A percentile compares a stretch with the other conserved stretches of the same genome.
Conservation (phyloP, 1,140 invertebrate genomes). For the Alviniconcha marisindica region DNA sequence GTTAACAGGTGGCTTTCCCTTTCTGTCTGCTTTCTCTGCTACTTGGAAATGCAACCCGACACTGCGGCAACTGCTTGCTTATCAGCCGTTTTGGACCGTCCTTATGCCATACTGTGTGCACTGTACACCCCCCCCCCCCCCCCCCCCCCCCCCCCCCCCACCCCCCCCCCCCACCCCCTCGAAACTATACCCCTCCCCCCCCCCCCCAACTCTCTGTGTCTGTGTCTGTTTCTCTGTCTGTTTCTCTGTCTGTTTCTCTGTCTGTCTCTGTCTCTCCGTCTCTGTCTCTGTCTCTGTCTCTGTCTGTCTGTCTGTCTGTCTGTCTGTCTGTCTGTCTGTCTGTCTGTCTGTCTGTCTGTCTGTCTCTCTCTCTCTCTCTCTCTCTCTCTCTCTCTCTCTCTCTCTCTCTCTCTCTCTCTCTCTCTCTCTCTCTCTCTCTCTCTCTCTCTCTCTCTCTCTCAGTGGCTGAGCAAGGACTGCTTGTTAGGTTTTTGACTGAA, state of each 20-base stretch:
- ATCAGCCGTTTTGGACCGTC: no score
- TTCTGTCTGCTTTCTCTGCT: no score
- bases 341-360: background rate
- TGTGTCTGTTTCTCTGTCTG: background rate
- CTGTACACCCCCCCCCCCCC: no score
- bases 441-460: constrained; percentile 5
- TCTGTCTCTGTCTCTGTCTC: background rate
- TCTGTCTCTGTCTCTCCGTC: background rate
- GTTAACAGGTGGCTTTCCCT: no score
- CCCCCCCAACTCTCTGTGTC: no score
- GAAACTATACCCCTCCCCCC: no score
- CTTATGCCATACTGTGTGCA: no score
- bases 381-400: constrained; percentile 19
- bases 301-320: background rate
- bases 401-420: background rate
- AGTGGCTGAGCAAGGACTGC: background rate
- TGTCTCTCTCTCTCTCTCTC: background rate
- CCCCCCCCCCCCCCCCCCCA: no score
- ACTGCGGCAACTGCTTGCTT: no score
- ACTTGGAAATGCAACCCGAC: no score
- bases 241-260: background rate
- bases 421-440: constrained; percentile 21
- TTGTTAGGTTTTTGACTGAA: no score
- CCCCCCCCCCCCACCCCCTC: no score
- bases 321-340: background rate